Conservation (phyloP, 2,888 invertebrate species). For the Brachyopa scutellaris region DNA sequence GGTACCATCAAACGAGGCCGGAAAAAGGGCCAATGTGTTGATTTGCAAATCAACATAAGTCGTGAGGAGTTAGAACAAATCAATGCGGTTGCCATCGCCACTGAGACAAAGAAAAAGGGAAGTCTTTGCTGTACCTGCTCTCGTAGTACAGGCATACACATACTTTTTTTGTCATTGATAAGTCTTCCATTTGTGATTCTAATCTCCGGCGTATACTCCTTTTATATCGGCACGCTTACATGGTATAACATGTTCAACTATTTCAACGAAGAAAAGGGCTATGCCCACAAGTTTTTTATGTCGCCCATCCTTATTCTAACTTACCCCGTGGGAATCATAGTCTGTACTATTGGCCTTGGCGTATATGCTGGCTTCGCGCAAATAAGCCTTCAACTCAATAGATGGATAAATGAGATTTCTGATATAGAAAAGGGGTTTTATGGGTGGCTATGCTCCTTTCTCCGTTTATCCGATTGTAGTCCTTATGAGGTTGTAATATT, state of each 20-base stretch:
- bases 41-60: conserved; percentile 88
- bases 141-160: conserved; percentile 85
- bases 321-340: conserved; percentile 87
- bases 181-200: conserved; percentile 87
- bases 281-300: conserved; percentile 85
- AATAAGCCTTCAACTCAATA: conserved; percentile 86
- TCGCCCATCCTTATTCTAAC: conserved; percentile 87
- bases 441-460: conserved; percentile 87
- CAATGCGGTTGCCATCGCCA: conserved; percentile 84
- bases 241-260: conserved; percentile 90
- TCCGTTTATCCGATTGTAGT: conserved; percentile 88
- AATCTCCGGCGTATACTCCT: conserved; percentile 86
- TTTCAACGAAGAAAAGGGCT: conserved; percentile 86
- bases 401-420: conserved; percentile 87
- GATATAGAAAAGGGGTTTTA: conserved; percentile 91
- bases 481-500: conserved; percentile 86
- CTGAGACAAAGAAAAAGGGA: conserved; percentile 84
- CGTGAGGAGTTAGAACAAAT: conserved; percentile 87
- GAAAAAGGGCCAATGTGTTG: conserved; percentile 88
- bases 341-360: conserved; percentile 86
- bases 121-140: conserved; percentile 84
- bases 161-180: conserved; percentile 85
- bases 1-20: conserved; percentile 89
- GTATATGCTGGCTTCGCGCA: conserved; percentile 87
- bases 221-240: conserved; percentile 88